Evolutionary conservation across 2,797 vertebrate genomes (phyloP), one percentile per base, ranked within the genome.

Genomic region (Meda fulgida): DNA sequence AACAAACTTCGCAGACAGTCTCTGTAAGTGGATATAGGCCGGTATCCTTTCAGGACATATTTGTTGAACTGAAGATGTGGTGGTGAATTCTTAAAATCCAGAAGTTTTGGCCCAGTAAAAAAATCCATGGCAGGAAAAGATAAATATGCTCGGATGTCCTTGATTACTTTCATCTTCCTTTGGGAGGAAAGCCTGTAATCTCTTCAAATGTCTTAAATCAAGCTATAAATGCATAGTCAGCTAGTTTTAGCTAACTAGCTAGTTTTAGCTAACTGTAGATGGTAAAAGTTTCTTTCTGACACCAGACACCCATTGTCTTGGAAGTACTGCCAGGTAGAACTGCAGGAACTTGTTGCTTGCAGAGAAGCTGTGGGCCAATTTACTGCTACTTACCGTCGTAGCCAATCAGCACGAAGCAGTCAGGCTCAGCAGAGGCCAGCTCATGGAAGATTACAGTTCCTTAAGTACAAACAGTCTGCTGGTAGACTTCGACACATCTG

Each of bases 31-130:
- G 96, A 96, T 87, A 95, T 93, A 0, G 97, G 97, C 67, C 97
- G 95, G 92, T 98, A 98, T 55, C 97, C 97, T 0, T 95, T 97
- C 91, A 97, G 93, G 72, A 98, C 96, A 87, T 96, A 98, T 88
- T 94, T 96, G 93, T 98, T 98, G 92, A 98, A 98, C 91, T 97
- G 97, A 89, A 98, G 95, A 92, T 98, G 95, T 0, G 92, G 87
- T 10, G 97, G 97, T 36, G 96, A 96, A 92, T 95, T 97, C 78
- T 96, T 92, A 91, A 96, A 96, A 88, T 97, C 96, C 92, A 97
- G 87, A 76, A 98, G 95, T 88, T 96, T 95, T 7, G 97, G 96
- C 58, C 93, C 95, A 58, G 93, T 92, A 85, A 94, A 89, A 89
- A 96, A 94, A 83, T 90, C 94, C 96, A 96, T 97, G 78, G 89